These are phyloP conservation scores for Psittacula derbiana DNA, from an alignment of 2,797 vertebrate genomes.

Conservation along the genomic window DNA sequence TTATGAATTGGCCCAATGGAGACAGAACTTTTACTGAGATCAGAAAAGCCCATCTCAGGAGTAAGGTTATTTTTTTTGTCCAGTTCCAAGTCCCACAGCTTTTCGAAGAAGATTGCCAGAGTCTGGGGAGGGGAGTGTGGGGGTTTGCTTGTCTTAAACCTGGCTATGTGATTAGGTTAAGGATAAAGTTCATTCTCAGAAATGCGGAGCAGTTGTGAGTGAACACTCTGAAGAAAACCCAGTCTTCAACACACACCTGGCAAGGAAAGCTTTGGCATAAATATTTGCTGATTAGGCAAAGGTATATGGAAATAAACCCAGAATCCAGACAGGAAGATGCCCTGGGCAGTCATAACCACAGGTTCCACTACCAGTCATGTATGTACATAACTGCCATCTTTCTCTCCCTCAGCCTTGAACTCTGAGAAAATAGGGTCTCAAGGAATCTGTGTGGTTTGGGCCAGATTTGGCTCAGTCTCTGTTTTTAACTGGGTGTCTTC, in stretches of 20 bases:
- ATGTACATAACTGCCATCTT: background rate
- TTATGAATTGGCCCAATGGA: conserved; percentile 1
- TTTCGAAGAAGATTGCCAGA: background rate
- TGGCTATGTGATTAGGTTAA: background rate
- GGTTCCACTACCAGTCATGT: background rate
- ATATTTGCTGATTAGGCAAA: background rate
- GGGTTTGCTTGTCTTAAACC: background rate
- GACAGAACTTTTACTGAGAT: background rate
- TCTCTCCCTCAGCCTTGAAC: background rate
- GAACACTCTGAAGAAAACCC: background rate
- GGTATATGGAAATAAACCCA: background rate
- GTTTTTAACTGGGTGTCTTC: background rate
- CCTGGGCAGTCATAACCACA: background rate
- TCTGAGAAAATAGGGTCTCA: background rate
- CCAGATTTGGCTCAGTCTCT: background rate
- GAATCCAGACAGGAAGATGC: fast-evolving
- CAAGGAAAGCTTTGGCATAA: background rate
- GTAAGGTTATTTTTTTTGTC: background rate
- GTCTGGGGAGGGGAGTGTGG: background rate
- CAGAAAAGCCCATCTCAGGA: background rate
- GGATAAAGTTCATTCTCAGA: background rate
- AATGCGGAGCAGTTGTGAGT: background rate
- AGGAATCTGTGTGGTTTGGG: background rate
- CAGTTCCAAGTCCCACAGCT: background rate
- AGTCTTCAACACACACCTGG: background rate